Evolutionary conservation across 2,888 invertebrate species (phyloP).

Genomic region (Mechanitis mazaeus): DNA sequence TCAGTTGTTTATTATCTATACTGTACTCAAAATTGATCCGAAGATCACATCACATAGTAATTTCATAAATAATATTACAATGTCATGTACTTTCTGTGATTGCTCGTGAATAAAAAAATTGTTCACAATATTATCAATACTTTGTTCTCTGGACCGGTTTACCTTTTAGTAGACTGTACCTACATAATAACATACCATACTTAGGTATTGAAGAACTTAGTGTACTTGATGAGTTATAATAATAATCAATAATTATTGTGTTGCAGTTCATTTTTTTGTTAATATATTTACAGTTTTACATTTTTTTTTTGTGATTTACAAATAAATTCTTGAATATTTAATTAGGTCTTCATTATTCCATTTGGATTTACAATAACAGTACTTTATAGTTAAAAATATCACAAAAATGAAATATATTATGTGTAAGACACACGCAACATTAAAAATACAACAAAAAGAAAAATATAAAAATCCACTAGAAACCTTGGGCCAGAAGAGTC

Average conservation of each 20-base stretch:
- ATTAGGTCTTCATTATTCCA: conserved; percentile 77
- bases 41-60: conserved; percentile 85
- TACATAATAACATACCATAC: conserved; percentile 67
- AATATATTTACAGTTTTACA: conserved; percentile 78
- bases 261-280: conserved; percentile 75
- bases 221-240: conserved; percentile 71
- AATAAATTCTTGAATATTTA: conserved; percentile 77
- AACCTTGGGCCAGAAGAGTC: conserved; percentile 75
- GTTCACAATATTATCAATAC: conserved; percentile 75
- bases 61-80: conserved; percentile 78
- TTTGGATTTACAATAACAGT: conserved; percentile 76
- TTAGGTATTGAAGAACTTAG: conserved; percentile 72
- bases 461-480: conserved; percentile 76
- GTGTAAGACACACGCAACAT: conserved; percentile 78
- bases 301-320: conserved; percentile 76
- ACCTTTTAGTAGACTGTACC: conserved; percentile 65
- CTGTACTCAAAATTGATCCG: conserved; percentile 85
- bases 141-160: conserved; percentile 77
- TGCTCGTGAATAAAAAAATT: conserved; percentile 75
- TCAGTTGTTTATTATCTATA: conserved; percentile 85
- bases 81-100: conserved; percentile 77
- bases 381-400: conserved; percentile 78
- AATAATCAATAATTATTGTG: conserved; percentile 60
- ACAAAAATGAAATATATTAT: conserved; percentile 78
- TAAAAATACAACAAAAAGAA: conserved; percentile 76